Percentiles rank a stretch among this genome's conserved stretches.
These are phyloP conservation scores for Monoplex corrugatus DNA, from an alignment of 2,888 invertebrate species.

Conservation along the genomic window DNA sequence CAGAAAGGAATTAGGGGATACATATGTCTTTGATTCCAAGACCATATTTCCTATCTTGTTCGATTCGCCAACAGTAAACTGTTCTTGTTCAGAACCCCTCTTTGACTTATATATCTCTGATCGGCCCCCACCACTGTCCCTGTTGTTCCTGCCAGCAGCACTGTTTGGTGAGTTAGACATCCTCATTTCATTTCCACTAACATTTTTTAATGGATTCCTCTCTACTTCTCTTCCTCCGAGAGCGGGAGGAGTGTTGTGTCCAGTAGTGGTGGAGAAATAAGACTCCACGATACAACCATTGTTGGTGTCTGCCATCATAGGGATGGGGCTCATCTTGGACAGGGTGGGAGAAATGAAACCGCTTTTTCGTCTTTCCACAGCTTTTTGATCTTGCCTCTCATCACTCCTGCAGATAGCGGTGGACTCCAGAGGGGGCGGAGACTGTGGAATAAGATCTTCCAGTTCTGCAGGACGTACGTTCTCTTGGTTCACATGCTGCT, in stretches of 20 bases:
- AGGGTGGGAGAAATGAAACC: constrained; percentile 51
- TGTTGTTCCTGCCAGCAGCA: background rate
- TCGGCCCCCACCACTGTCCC: background rate
- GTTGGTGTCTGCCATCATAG: constrained; percentile 52
- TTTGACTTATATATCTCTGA: background rate
- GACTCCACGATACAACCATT: constrained; percentile 56
- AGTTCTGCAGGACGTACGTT: background rate
- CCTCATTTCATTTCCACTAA: background rate
- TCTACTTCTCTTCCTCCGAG: background rate
- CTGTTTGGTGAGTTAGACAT: background rate
- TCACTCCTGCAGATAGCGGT: constrained; percentile 54
- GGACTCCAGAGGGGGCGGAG: constrained; percentile 58
- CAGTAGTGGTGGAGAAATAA: constrained; percentile 44
- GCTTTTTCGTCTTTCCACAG: constrained; percentile 33
- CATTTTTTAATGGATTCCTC: constrained; percentile 26
- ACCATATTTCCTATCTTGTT: background rate
- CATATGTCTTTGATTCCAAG: background rate
- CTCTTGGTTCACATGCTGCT: background rate
- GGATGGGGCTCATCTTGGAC: constrained; percentile 60
- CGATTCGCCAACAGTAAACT: background rate
- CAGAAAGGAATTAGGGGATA: constrained; percentile 58
- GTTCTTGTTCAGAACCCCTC: background rate
- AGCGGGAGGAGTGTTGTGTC: background rate
- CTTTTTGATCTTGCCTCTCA: constrained; percentile 10
- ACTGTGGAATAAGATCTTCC: constrained; percentile 8